These are phyloP conservation scores for Pammene aurita DNA, from an alignment of 2,888 invertebrate species.

Conservation along the genomic window DNA sequence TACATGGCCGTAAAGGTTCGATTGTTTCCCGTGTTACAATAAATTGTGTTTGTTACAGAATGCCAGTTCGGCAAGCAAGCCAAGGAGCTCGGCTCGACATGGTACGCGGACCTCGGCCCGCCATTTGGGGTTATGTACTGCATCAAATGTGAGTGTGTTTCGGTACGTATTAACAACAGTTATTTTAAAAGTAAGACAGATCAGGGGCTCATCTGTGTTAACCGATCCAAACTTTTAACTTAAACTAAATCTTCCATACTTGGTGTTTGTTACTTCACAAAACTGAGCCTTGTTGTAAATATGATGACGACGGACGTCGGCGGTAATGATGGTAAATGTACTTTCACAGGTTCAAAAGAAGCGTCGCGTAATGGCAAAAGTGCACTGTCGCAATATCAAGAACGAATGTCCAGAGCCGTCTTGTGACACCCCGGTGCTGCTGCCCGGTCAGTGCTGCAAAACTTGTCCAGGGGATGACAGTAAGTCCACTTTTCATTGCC, in stretches of 20 bases:
- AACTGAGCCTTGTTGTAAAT: conserved; percentile 5
- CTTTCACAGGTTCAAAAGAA: conserved; percentile 91
- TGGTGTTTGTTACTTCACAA: not conserved
- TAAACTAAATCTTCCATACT: not conserved
- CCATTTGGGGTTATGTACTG: conserved; percentile 97
- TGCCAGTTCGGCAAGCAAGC: conserved; percentile 95
- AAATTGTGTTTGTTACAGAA: conserved; percentile 86
- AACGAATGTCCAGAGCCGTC: conserved; percentile 94
- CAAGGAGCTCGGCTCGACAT: conserved; percentile 93
- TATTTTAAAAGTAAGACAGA: conserved; percentile 12
- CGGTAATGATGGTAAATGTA: conserved; percentile 11
- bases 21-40: conserved; percentile 38
- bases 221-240: not conserved
- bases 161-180: conserved; percentile 87
- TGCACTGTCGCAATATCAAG: conserved; percentile 95
- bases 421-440: conserved; percentile 92
- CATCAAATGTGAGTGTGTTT: conserved; percentile 96
- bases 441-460: conserved; percentile 95
- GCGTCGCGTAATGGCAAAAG: conserved; percentile 92
- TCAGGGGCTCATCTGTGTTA: not conserved
- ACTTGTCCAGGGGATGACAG: conserved; percentile 92
- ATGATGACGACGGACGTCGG: not conserved
- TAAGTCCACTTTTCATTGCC: conserved; percentile 72
- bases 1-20: conserved; percentile 27
- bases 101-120: conserved; percentile 96